Percentiles rank a stretch among this genome's conserved stretches.
These are phyloP conservation scores for Hyposoter didymator DNA, from an alignment of 2,888 invertebrate species.

Conservation along the genomic window DNA sequence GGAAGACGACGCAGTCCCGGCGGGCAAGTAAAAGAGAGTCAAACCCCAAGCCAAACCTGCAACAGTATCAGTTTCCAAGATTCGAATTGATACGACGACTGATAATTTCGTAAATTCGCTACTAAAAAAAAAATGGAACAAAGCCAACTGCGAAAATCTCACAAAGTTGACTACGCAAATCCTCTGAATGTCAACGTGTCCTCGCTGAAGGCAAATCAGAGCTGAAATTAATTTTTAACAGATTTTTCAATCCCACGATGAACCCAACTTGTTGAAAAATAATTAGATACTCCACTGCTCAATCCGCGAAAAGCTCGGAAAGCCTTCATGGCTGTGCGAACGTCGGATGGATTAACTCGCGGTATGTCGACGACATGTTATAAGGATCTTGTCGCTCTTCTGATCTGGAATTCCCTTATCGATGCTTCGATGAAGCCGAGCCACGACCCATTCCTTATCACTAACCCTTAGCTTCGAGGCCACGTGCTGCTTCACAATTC, in stretches of 20 bases:
- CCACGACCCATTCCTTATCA: not conserved
- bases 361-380: not conserved
- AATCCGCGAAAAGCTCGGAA: not conserved
- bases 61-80: conserved; percentile 11
- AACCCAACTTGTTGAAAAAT: not conserved
- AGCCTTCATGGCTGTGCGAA: not conserved
- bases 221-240: not conserved
- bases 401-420: conserved; percentile 8
- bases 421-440: not conserved
- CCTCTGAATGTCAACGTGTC: not conserved
- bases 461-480: not conserved
- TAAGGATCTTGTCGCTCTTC: not conserved
- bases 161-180: not conserved
- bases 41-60: conserved; percentile 3
- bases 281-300: not conserved
- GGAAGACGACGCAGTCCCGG: conserved; percentile 41
- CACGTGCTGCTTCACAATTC: not conserved
- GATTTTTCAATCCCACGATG: not conserved
- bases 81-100: conserved; percentile 25
- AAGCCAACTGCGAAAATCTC: conserved; percentile 9
- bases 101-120: conserved; percentile 12
- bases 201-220: not conserved
- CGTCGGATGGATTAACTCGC: not conserved
- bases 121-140: conserved; percentile 32
- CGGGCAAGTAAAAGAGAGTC: conserved; percentile 12